Conservation (phyloP, 2,888 invertebrate species). For the Cheilosia soror region DNA sequence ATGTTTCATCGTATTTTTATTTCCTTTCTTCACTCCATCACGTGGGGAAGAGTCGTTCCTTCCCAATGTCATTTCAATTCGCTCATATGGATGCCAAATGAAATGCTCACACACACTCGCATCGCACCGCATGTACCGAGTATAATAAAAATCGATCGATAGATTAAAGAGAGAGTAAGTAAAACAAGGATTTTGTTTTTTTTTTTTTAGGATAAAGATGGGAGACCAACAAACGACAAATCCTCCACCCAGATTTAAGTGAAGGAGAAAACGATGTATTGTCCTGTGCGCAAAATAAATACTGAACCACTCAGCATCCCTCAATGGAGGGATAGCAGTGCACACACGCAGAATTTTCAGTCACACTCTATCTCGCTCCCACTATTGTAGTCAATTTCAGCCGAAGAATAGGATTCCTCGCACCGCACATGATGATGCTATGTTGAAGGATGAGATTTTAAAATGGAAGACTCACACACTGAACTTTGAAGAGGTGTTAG, state of each 20-base stretch:
- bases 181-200: conserved; percentile 22
- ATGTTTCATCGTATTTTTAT: conserved; percentile 64
- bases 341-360: conserved; percentile 52
- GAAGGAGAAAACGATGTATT: conserved; percentile 63
- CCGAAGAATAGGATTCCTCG: conserved; percentile 38
- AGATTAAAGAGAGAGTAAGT: conserved; percentile 54
- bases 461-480: conserved; percentile 59
- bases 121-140: background rate
- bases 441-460: conserved; percentile 70
- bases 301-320: conserved; percentile 49
- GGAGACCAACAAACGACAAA: conserved; percentile 36
- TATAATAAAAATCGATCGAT: conserved; percentile 59
- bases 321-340: conserved; percentile 25
- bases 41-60: background rate
- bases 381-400: conserved; percentile 32
- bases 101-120: conserved; percentile 22
- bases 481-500: conserved; percentile 48
- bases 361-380: conserved; percentile 26
- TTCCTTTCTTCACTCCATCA: conserved; percentile 48
- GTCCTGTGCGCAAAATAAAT: conserved; percentile 27
- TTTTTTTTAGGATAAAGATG: conserved; percentile 28
- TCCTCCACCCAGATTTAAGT: conserved; percentile 17
- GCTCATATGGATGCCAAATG: conserved; percentile 33
- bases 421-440: conserved; percentile 12
- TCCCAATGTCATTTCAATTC: conserved; percentile 48